A percentile compares a stretch with the other conserved stretches of the same genome.
phyloP scores from a whole-genome alignment of 1,140 invertebrate genomes.

The Oppia nitens region DNA sequence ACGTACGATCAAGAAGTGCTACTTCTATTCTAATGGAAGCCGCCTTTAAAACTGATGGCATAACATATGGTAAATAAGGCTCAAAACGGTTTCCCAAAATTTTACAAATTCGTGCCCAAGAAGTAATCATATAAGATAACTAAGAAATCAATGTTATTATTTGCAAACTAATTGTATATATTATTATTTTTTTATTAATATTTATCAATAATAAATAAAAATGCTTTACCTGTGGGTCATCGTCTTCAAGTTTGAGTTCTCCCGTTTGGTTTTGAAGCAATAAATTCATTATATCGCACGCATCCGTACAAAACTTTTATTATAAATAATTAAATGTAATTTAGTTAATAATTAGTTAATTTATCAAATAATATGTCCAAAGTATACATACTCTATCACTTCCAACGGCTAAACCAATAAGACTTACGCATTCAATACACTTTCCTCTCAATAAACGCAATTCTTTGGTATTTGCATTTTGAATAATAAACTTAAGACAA shows the following conservation, averaged over 20 bases:
- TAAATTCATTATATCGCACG: constrained; percentile 89
- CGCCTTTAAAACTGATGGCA: constrained; percentile 86
- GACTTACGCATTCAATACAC: constrained; percentile 94
- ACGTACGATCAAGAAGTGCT: constrained; percentile 68
- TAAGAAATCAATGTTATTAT: too few species aligned
- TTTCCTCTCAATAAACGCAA: constrained; percentile 77
- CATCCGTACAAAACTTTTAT: constrained; percentile 65
- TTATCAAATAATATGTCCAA: not conserved
- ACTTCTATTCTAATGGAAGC: constrained; percentile 94
- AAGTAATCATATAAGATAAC: constrained; percentile 85
- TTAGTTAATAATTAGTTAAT: constrained; percentile 1
- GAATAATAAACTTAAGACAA: constrained; percentile 90
- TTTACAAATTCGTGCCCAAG: constrained; percentile 97
- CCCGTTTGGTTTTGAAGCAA: constrained; percentile 71
- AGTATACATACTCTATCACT: constrained; percentile 50
- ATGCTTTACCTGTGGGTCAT: constrained; percentile 71
- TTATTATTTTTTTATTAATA: not conserved
- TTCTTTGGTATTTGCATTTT: constrained; percentile 73
- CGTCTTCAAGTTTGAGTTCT: constrained; percentile 60
- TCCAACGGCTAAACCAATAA: constrained; percentile 95
- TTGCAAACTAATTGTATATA: constrained; percentile 4
- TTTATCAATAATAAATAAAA: not conserved
- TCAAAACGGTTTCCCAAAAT: constrained; percentile 87
- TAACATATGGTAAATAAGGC: constrained; percentile 90
- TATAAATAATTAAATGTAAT: not conserved